Base-by-base conservation (phyloP, 2,888 invertebrate genomes). In the Galerucella calmariensis region DNA sequence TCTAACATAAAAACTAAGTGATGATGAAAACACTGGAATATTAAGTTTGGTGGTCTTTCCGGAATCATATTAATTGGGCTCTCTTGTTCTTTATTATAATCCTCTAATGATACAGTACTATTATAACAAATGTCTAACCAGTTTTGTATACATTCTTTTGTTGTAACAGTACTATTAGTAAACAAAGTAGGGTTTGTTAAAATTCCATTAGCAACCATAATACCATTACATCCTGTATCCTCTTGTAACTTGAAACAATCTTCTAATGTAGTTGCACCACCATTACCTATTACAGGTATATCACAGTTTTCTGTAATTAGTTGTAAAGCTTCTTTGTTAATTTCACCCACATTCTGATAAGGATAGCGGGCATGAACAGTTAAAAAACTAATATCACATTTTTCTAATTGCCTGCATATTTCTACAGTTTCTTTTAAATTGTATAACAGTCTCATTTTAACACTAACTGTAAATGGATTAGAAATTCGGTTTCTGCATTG, bases 1-100 rank as follows among this genome's bases (percentile, higher is more conserved):
- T 97, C 96, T 83, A 97, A 90, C 99, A 99, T 99, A 86, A 97
- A 97, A 68, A 97, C 95, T 77, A 99, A 90, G 88, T 99, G 99
- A 86, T 98, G 97, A 88, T 99, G 99, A 84, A 98, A 97, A 84
- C 92, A 93, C 80, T 94, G 92, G 86, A 95, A 98, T 68, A 92
- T 91, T 72, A 94, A 79, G 80, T 86, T 91, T 72, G 87, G 88
- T 59, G 94, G 91, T 77, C 89, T 88, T 35, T 91, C 89, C 61
- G 89, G 84, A 74, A 86, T 84, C 2, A 71, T 78, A 14, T 51
- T 69, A 68, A 61, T 77, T 41, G 73, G 76, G 58, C 63, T 69
- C 51, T n/a, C 44, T 35, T 66, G 62, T 69, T 75, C 68, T 65
- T 69, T 73, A 56, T 81, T 72, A 69, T 81, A 81, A 35, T 78